Percentiles rank a stretch among this genome's conserved stretches.
These are phyloP conservation scores for Poeciliopsis turneri DNA, from an alignment of 2,797 vertebrate genomes.

Conservation along the genomic window DNA sequence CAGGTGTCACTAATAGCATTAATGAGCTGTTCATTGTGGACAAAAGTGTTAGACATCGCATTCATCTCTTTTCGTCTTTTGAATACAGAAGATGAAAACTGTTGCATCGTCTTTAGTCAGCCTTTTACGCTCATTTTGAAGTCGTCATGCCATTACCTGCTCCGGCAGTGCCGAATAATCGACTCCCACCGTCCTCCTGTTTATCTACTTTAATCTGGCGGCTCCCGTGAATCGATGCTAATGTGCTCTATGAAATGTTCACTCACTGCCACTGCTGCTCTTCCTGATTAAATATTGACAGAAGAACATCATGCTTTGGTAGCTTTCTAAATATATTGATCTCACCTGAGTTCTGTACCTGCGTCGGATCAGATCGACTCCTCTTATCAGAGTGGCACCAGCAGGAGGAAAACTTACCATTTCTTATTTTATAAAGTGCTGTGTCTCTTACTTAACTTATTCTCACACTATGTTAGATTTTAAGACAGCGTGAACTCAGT, in stretches of 20 bases:
- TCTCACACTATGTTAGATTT: background rate
- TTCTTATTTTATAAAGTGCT: background rate
- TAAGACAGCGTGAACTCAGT: background rate
- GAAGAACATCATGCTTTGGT: conserved; percentile 36
- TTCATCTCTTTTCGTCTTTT: conserved; percentile 5
- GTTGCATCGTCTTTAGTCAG: conserved; percentile 12
- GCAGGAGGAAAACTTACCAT: background rate
- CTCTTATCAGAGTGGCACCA: background rate
- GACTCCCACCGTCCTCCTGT: conserved; percentile 33
- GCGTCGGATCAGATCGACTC: background rate
- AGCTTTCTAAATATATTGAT: conserved; percentile 32
- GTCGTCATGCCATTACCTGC: conserved; percentile 40
- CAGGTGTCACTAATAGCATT: conserved; percentile 56
- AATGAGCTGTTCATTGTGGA: conserved; percentile 26
- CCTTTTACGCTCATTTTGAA: conserved; percentile 13
- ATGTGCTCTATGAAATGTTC: conserved; percentile 74
- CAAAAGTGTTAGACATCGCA: background rate
- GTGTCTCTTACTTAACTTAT: background rate
- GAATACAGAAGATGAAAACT: conserved; percentile 10
- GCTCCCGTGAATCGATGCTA: conserved; percentile 61
- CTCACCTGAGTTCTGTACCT: conserved; percentile 36
- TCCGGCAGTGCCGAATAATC: conserved; percentile 32
- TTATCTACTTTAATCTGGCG: conserved; percentile 56
- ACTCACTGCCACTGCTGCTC: conserved; percentile 35
- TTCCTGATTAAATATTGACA: conserved; percentile 75